Evolutionary conservation across 2,888 invertebrate species (phyloP), one percentile per base, ranked within the genome.

Genomic region (Apocheima hispidaria): DNA sequence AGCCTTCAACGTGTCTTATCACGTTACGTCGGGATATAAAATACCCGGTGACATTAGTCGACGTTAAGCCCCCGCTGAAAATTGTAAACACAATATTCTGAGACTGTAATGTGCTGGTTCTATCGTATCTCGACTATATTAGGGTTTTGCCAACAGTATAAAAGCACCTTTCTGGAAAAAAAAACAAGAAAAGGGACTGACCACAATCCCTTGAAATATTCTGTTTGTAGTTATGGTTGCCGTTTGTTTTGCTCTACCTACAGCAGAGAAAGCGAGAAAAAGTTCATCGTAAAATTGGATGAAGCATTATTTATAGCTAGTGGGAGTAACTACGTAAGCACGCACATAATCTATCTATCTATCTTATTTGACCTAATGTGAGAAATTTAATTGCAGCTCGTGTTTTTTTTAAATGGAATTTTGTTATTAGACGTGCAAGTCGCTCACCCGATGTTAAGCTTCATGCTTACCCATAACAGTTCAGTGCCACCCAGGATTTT

Each of bases 1-100:
- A 68, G 63, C 70, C 63, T 63, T 63, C 59, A 62, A 56, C 66
- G 66, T 67, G 68, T 70, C 70, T 65, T 65, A 62, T 65, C 63
- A 54, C 56, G 49, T 68, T 54, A 60, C 54, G 54, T n/a, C 46
- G 58, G 66, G 66, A 59, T 63, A 70, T 70, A 66, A 66, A 68
- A 66, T 20, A 65, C 46, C 60, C 58, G 51, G 23, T 53, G 65
- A 68, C 70, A 63, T 62, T 62, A 62, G 57, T 35, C 51, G 62
- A 62, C 59, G 46, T 55, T 59, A 52, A 63, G 60, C 65, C 56
- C 56, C 38, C 18, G 51, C 55, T 51, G 59, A 51, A 66, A 66
- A 65, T 63, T 66, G 63, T 64, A 66, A 66, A 68, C 66, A 68
- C 59, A 68, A 66, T 62, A 60, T 53, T 51, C 49, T 14, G 28